Conservation (phyloP, 2,888 invertebrate species). For the Platerodrilus igneus region DNA sequence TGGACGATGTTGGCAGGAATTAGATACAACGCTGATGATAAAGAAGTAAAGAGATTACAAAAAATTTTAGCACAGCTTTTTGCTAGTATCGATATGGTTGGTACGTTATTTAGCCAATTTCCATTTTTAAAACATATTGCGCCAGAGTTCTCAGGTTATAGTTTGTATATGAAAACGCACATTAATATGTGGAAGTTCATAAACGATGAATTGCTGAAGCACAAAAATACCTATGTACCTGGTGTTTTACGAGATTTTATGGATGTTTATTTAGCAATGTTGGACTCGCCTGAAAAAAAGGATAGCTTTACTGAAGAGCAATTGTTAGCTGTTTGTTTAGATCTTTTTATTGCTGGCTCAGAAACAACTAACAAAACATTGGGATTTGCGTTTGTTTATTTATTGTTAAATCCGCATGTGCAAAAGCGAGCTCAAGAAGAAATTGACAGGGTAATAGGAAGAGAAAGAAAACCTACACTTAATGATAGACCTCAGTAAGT, state of each 20-base stretch:
- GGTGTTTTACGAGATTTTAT: conserved; percentile 71
- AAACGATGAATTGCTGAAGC: conserved; percentile 64
- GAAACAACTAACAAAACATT: conserved; percentile 80
- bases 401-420: conserved; percentile 66
- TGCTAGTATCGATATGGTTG: conserved; percentile 74
- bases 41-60: conserved; percentile 64
- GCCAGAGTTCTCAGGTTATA: conserved; percentile 73
- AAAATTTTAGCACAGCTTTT: conserved; percentile 66
- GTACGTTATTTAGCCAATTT: conserved; percentile 74
- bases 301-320: conserved; percentile 66
- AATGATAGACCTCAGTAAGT: conserved; percentile 67
- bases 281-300: conserved; percentile 56
- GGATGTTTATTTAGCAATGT: conserved; percentile 71
- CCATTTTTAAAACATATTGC: conserved; percentile 65
- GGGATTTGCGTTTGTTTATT: conserved; percentile 70
- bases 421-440: conserved; percentile 73
- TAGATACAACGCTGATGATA: conserved; percentile 65
- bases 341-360: conserved; percentile 83
- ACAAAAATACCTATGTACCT: conserved; percentile 60
- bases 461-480: conserved; percentile 61
- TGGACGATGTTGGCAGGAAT: conserved; percentile 82
- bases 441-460: conserved; percentile 70
- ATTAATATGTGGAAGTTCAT: conserved; percentile 68
- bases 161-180: conserved; percentile 66
- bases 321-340: conserved; percentile 73